Conservation (phyloP, 2,113 vertebrate species). For the Scolopax mira region DNA sequence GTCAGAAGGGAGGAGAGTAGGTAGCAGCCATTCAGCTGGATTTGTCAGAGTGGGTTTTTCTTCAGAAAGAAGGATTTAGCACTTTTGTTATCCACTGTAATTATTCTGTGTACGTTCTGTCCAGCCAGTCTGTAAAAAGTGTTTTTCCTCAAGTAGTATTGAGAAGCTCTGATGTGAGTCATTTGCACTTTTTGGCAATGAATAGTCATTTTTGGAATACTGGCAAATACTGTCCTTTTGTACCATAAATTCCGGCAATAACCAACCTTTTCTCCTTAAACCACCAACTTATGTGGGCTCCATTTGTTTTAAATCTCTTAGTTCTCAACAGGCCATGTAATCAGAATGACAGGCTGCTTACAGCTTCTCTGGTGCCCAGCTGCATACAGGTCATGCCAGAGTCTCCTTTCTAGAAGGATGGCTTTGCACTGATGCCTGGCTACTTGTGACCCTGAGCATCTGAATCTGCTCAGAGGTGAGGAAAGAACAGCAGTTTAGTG, state of each 20-base stretch:
- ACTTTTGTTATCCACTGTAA: neutral
- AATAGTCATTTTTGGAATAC: neutral
- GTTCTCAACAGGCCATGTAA: neutral
- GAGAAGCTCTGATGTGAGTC: neutral
- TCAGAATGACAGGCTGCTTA: neutral
- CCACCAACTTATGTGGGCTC: neutral
- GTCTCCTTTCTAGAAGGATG: neutral
- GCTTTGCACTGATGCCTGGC: neutral
- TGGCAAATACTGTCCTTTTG: neutral
- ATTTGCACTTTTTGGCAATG: neutral
- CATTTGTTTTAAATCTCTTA: neutral
- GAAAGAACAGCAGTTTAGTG: neutral
- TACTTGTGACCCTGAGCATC: neutral
- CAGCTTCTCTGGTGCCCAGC: neutral
- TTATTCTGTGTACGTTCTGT: neutral
- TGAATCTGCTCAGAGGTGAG: neutral
- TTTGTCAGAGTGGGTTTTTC: slow-evolving; percentile 16
- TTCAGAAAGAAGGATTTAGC: neutral
- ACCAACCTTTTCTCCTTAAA: slow-evolving; percentile 25
- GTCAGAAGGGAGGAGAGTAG: neutral
- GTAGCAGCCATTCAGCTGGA: neutral
- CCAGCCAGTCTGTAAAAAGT: neutral
- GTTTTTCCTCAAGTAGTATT: neutral
- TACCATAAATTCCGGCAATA: slow-evolving; percentile 22
- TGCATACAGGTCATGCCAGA: neutral